phyloP scores from a whole-genome alignment of 2,113 vertebrate species.

The Sphaerodactylus townsendi region DNA sequence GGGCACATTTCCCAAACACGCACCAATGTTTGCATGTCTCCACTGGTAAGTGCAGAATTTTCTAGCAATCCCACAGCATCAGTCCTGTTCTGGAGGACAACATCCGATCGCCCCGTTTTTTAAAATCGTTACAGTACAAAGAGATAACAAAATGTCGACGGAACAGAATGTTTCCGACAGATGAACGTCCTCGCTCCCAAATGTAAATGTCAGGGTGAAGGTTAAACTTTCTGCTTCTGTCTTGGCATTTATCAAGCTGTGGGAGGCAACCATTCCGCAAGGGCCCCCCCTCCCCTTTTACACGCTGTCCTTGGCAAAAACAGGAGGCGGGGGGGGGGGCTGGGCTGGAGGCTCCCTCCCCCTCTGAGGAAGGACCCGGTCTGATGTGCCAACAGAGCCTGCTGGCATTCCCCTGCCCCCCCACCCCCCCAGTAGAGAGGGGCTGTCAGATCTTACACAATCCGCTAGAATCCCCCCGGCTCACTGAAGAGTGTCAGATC shows the following conservation, averaged over 20 bases:
- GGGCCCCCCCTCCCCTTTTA: not conserved
- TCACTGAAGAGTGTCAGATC: too few relatives aligned
- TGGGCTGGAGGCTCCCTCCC: not conserved
- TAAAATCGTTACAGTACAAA: not conserved
- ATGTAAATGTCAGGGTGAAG: slow-evolving; percentile 39
- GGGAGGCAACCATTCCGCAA: slow-evolving; percentile 26
- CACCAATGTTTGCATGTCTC: too few relatives aligned
- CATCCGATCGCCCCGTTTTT: not conserved
- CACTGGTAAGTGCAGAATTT: too few relatives aligned
- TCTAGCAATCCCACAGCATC: too few relatives aligned
- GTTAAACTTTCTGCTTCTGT: slow-evolving; percentile 25
- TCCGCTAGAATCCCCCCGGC: too few relatives aligned
- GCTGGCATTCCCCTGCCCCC: too few relatives aligned
- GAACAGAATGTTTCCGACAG: not conserved
- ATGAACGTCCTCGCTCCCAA: slow-evolving; percentile 19
- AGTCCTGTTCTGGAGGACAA: too few relatives aligned
- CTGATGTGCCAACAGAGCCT: not conserved
- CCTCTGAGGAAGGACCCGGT: not conserved
- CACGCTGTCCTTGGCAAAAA: not conserved
- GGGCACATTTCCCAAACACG: too few relatives aligned
- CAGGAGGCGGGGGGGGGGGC: too few relatives aligned
- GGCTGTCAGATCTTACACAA: too few relatives aligned
- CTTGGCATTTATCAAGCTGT: not conserved
- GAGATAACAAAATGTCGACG: not conserved
- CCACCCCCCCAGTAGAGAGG: too few relatives aligned